Evolutionary conservation across 2,888 invertebrate species (phyloP).

Genomic region (Aromia moschata): DNA sequence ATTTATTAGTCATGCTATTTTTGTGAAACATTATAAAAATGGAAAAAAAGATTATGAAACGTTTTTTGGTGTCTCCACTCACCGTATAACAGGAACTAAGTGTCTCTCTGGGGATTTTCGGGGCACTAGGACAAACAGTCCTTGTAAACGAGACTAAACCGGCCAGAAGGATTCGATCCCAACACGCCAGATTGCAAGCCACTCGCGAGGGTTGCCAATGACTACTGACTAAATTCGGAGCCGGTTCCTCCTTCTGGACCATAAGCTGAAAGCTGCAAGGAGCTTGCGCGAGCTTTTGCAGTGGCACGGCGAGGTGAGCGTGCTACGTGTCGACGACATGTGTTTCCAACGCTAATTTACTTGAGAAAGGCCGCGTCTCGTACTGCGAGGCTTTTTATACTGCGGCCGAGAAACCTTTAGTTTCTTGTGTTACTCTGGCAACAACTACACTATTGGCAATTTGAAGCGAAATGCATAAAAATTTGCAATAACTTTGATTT

Average conservation of each 20-base stretch:
- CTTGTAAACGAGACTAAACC: constrained; percentile 12
- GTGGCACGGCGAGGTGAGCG: constrained; percentile 28
- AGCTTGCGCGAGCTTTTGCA: constrained; percentile 43
- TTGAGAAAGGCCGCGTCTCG: constrained; percentile 23
- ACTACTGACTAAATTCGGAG: constrained; percentile 20
- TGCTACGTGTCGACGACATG: constrained; percentile 24
- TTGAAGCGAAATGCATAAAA: too few species aligned
- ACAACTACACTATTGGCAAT: too few species aligned
- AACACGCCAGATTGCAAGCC: constrained; percentile 9
- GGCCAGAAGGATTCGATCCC: constrained; percentile 8
- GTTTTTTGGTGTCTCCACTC: too few species aligned
- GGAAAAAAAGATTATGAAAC: too few species aligned
- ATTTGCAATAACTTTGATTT: too few species aligned
- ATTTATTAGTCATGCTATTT: too few species aligned
- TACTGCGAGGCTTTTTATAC: constrained; percentile 6
- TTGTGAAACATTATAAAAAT: too few species aligned
- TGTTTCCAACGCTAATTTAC: constrained; percentile 25
- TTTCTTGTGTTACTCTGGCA: too few species aligned
- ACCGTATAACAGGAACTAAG: too few species aligned
- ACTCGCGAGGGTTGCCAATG: constrained; percentile 19
- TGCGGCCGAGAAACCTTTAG: constrained; percentile 4
- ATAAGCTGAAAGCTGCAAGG: constrained; percentile 39
- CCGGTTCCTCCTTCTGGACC: constrained; percentile 36
- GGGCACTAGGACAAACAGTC: background rate
- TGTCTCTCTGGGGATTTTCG: background rate